Evolutionary conservation across 2,113 vertebrate species (phyloP).

Genomic region (Protobothrops flavoviridis): DNA sequence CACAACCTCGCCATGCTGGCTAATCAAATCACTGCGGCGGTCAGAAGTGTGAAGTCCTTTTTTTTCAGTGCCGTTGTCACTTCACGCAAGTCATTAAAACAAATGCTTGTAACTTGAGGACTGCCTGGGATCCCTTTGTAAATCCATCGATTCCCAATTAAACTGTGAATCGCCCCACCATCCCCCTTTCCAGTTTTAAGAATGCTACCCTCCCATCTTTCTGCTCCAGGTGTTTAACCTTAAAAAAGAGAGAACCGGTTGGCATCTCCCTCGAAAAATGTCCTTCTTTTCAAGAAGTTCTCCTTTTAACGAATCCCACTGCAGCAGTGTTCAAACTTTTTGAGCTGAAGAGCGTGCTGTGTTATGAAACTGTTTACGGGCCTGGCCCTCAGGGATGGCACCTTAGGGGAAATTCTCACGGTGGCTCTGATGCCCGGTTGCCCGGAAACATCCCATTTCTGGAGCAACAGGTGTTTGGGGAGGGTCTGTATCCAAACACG

Average conservation of each 20-base stretch:
- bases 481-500: neutral
- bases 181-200: neutral
- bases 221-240: neutral
- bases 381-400: constrained; percentile 13
- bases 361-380: constrained; percentile 7
- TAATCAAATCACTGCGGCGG: too few relatives aligned
- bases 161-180: neutral
- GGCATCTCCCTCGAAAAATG: neutral
- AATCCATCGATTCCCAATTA: neutral
- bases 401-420: constrained; percentile 7
- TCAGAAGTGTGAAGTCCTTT: too few relatives aligned
- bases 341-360: constrained; percentile 8
- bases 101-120: too few relatives aligned
- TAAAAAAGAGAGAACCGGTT: neutral
- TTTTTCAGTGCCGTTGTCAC: too few relatives aligned
- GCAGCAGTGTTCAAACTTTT: neutral
- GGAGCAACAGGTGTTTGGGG: constrained; percentile 26
- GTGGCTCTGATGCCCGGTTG: constrained; percentile 21
- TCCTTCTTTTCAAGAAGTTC: neutral
- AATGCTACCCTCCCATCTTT: neutral
- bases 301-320: constrained; percentile 3
- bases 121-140: neutral
- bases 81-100: too few relatives aligned
- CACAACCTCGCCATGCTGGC: too few relatives aligned
- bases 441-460: constrained; percentile 27